Evolutionary conservation across 2,888 invertebrate genomes (phyloP), one percentile per base, ranked within the genome.

Genomic region (Caradrina clavipalpis): DNA sequence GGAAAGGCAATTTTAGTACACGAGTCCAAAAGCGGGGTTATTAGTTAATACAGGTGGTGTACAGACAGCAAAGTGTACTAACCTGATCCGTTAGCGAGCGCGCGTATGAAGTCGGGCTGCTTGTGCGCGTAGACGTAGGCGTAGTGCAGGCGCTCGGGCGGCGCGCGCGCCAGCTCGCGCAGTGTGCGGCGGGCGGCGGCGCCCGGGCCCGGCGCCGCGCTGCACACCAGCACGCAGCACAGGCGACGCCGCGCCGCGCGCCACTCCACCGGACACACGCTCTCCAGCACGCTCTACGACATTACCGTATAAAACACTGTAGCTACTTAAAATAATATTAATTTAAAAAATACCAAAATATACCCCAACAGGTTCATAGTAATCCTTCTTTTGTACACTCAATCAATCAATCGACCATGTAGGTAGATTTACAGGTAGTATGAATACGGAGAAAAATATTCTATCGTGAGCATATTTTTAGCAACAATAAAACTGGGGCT

Each of bases 231-330:
- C 26, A 26, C 97, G 55, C 97, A 26, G 76, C 97, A 26, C 26
- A 26, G 26, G 86, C 94, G 99, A 97, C 94, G 93, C 51, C 94
- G 92, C 26, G 74, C 97, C 67, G 97, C 97, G 81, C 98, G 97
- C 97, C 98, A 98, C 91, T 98, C 98, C 69, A 98, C 97, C 0
- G 99, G 99, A 88, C 99, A 99, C 64, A 99, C 96, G 10, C 97
- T 97, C 88, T 98, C 98, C 84, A 99, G 95, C 80, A 98, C 96
- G 64, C 96, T 96, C 97, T 97, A 90, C 0, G 4, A 70, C 17
- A 2, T 1, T 45, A 7, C 0, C 58, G 7, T 7, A 6, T 31
- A 7, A 6, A 7, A 31, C 6, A 31, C 31, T 7, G 31, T 6
- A 7, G 7, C 31, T 31, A 6, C 31, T 31, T 26, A 26, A 26